Evolutionary conservation across 2,113 vertebrate species (phyloP), one percentile per base, ranked within the genome.

Genomic region (Paramormyrops kingsleyae): DNA sequence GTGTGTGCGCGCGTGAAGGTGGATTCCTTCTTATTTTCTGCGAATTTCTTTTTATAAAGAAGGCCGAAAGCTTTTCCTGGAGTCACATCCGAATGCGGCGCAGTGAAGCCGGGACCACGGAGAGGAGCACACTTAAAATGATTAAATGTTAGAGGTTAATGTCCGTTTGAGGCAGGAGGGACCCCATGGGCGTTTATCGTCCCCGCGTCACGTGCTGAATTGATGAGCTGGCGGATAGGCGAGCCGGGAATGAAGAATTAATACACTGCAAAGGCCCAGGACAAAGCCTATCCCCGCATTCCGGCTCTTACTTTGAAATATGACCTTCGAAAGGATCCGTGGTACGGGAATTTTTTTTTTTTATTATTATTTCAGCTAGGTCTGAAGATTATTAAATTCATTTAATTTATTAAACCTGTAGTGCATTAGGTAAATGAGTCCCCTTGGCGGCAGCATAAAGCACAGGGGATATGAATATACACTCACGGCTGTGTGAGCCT

Each of bases 321-420:
- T 92, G 89, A 95, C 93, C 93, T 87, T 53, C 50, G 49, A 35
- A 87, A 87, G 2, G 85, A 31, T 53, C 50, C 92, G 93, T 92
- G 93, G 92, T 93, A 88, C 88, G 12, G 42, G 91, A 19, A 87
- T 91, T 53, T 83, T 91, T 74, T 83, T 91, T 80, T 85, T n/a
- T 85, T 87, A 50, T 87, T 87, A 87, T 87, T 87, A 87, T 87
- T 92, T 94, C 93, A 92, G 92, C 92, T 90, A 39, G 89, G 88
- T 91, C 90, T 85, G 90, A 89, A 80, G 42, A 92, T 95, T 94
- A 95, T 95, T 94, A 93, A 94, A 94, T 94, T 92, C 88, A 94
- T 95, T 92, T 91, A 93, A 94, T 96, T 93, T 93, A 94, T 95
- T 93, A 93, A 94, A 95, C 92, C 94, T 96, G 94, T 83, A 94